Evolutionary conservation across 2,888 invertebrate species (phyloP).

Genomic region (Limulus polyphemus): DNA sequence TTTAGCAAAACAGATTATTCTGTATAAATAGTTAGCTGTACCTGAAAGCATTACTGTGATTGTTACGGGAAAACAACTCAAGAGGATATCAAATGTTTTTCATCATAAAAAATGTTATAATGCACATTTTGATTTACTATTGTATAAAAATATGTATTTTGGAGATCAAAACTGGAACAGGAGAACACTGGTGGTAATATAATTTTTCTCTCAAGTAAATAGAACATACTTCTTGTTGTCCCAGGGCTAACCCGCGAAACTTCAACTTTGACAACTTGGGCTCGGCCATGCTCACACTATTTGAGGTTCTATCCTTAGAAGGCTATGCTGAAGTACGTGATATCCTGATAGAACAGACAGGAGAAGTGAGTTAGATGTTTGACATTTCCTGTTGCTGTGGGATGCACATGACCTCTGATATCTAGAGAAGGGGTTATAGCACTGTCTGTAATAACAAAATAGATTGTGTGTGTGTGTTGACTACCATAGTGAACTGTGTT

Average conservation of each 20-base stretch:
- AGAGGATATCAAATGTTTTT: too few species aligned
- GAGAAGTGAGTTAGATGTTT: slow-evolving; percentile 36
- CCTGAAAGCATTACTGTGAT: too few species aligned
- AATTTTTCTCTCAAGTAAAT: neutral
- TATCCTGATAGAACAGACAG: slow-evolving; percentile 41
- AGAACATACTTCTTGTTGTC: slow-evolving; percentile 6
- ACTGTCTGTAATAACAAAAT: too few species aligned
- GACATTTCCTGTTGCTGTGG: too few species aligned
- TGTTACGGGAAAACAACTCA: too few species aligned
- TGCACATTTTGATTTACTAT: slow-evolving; percentile 7
- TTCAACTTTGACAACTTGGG: slow-evolving; percentile 42
- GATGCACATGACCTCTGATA: too few species aligned
- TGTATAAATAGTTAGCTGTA: too few species aligned
- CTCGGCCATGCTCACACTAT: slow-evolving; percentile 39
- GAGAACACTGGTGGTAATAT: neutral
- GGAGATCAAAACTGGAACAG: slow-evolving; percentile 2
- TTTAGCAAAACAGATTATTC: too few species aligned
- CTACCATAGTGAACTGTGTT: too few species aligned
- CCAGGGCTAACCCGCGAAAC: slow-evolving; percentile 41
- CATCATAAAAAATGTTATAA: neutral
- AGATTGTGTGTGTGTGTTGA: too few species aligned
- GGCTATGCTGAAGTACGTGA: slow-evolving; percentile 43
- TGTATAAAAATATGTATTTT: slow-evolving; percentile 3
- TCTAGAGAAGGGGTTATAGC: too few species aligned
- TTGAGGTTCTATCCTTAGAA: slow-evolving; percentile 40